Percentiles rank a stretch among this genome's conserved stretches.
These are phyloP conservation scores for Vicugna pacos DNA, from an alignment of 2,113 vertebrate genomes.

Conservation along the genomic window DNA sequence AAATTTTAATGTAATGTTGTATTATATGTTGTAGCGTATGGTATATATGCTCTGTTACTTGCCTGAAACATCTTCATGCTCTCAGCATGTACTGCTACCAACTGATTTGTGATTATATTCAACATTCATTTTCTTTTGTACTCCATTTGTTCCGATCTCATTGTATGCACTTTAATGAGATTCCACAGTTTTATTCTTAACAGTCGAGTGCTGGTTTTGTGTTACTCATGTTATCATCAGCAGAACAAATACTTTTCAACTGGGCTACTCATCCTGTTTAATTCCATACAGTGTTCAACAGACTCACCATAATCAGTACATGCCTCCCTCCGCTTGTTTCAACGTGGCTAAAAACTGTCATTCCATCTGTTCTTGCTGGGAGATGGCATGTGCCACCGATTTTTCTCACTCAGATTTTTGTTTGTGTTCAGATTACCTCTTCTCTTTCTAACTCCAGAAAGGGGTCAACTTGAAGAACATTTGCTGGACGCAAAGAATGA, in stretches of 20 bases:
- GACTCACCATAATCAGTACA: background rate
- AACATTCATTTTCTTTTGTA: slow-evolving; percentile 22
- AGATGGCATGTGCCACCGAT: background rate
- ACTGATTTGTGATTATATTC: background rate
- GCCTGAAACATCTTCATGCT: background rate
- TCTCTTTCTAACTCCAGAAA: slow-evolving; percentile 16
- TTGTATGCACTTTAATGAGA: slow-evolving; percentile 1
- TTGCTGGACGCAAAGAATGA: background rate
- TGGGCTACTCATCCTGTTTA: background rate
- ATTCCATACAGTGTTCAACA: background rate
- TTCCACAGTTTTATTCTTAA: background rate
- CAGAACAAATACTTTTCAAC: background rate
- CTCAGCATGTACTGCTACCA: background rate
- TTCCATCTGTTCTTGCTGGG: slow-evolving; percentile 38
- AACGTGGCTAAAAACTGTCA: background rate
- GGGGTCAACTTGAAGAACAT: background rate
- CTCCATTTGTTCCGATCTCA: background rate
- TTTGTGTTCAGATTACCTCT: background rate
- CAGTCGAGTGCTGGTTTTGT: background rate
- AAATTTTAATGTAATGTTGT: background rate
- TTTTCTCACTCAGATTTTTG: slow-evolving; percentile 44
- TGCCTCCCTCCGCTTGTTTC: background rate
- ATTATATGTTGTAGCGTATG: background rate
- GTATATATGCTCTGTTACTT: background rate
- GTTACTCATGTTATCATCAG: background rate